Evolutionary conservation across 2,888 invertebrate species (phyloP), one percentile per base, ranked within the genome.

Genomic region (Hemithea aestivaria): DNA sequence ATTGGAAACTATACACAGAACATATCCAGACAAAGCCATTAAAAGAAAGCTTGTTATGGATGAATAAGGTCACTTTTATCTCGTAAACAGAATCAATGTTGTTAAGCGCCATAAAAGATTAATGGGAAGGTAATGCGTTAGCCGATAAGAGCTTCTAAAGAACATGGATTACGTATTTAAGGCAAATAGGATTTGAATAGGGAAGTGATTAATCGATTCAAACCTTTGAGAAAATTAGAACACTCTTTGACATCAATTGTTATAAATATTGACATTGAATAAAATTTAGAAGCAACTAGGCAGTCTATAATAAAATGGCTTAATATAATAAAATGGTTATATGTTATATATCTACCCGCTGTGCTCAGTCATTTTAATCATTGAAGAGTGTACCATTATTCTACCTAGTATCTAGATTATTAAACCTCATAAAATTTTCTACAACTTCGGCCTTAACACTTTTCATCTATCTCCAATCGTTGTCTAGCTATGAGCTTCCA

Each of bases 71-170:
- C 25, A 29, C 27, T 29, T 39, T 40, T 36, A 31, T 39, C 26
- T 35, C 32, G 21, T 26, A 32, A 35, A 21, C 22, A 27, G 23
- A 31, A 42, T 35, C 26, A 28, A 40, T 37, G 34, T 37, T 40
- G 23, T 35, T 27, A 31, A 36, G 29, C 32, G 26, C 23, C 27
- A 36, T 45, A 42, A 41, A 45, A 45, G 47, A 39, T 45, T 45
- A 36, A 45, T 40, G 42, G 42, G 31, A 45, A 33, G 38, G 29
- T 48, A 45, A 48, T 45, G 35, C 33, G 33, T 45, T 35, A 43
- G 32, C 40, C 39, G 37, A 33, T 43, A 40, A 35, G 40, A 49
- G 33, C 39, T 39, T 34, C 25, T 25, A 34, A 38, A 37, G 38
- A 45, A 40, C 30, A 46, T 24, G 38, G 45, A 52, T 52, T 45